Evolutionary conservation across 1,140 invertebrate species (phyloP).

Genomic region (Penaeus vannamei): DNA sequence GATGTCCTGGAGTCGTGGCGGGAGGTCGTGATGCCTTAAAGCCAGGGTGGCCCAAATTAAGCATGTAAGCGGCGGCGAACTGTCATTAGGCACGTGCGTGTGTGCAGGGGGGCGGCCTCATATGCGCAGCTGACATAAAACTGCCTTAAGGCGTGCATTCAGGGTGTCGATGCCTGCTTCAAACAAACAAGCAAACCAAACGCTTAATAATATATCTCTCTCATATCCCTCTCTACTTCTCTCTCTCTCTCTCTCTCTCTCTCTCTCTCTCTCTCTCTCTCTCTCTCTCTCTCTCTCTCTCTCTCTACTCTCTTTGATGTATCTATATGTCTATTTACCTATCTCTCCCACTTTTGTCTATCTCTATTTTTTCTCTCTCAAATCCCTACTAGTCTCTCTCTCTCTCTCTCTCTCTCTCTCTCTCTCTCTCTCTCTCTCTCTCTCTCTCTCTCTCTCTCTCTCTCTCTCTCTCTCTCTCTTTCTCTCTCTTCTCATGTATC

Average conservation of each 20-base stretch:
- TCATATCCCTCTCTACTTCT: neutral
- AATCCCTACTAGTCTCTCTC: neutral
- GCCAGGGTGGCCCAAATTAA: no score
- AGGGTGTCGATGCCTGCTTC: neutral
- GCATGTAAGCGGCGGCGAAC: no score
- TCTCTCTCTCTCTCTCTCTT: slow-evolving; percentile 14
- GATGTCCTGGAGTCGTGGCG: neutral
- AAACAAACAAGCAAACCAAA: no score
- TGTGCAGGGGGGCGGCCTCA: no score
- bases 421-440: slow-evolving; percentile 8
- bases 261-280: neutral
- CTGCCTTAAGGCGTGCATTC: no score
- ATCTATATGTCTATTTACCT: neutral
- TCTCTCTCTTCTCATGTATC: neutral
- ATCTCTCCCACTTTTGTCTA: neutral
- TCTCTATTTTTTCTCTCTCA: neutral
- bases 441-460: neutral
- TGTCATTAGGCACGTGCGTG: no score
- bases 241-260: neutral
- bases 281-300: no score
- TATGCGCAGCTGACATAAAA: no score
- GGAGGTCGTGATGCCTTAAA: neutral
- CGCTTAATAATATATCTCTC: no score
- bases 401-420: slow-evolving; percentile 14
- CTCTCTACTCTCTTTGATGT: neutral